These are phyloP conservation scores for Teinopalpus imperialis DNA, from an alignment of 2,888 invertebrate genomes.

Conservation along the genomic window DNA sequence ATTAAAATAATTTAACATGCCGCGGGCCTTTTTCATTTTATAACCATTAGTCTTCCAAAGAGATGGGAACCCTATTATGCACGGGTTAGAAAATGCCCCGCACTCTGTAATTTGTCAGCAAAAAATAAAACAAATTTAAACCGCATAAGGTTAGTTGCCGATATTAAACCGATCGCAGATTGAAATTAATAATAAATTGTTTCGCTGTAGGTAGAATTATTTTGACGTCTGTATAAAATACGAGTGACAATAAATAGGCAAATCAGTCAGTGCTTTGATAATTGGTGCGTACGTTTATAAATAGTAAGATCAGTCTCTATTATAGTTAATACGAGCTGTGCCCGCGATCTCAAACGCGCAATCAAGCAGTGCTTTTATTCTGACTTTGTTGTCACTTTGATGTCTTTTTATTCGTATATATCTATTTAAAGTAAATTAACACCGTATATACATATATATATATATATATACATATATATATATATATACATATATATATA, in stretches of 20 bases:
- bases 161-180: constrained; percentile 23
- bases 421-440: no score
- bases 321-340: not conserved
- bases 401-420: no score
- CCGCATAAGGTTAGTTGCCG: constrained; percentile 33
- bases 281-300: constrained; percentile 12
- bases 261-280: constrained; percentile 17
- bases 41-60: constrained; percentile 75
- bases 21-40: constrained; percentile 76
- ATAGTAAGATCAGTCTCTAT: constrained; percentile 4
- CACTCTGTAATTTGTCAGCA: constrained; percentile 67
- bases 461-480: no score
- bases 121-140: constrained; percentile 47
- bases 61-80: constrained; percentile 74
- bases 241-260: constrained; percentile 15
- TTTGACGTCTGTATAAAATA: constrained; percentile 15
- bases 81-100: constrained; percentile 69
- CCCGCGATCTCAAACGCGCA: no score
- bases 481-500: no score
- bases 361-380: no score
- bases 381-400: no score
- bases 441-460: no score
- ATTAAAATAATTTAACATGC: constrained; percentile 82
- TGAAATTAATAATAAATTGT: constrained; percentile 20
- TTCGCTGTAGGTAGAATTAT: constrained; percentile 15